Base-by-base conservation (phyloP, 2,113 vertebrate species). In the Potamarius usumacintae region DNA sequence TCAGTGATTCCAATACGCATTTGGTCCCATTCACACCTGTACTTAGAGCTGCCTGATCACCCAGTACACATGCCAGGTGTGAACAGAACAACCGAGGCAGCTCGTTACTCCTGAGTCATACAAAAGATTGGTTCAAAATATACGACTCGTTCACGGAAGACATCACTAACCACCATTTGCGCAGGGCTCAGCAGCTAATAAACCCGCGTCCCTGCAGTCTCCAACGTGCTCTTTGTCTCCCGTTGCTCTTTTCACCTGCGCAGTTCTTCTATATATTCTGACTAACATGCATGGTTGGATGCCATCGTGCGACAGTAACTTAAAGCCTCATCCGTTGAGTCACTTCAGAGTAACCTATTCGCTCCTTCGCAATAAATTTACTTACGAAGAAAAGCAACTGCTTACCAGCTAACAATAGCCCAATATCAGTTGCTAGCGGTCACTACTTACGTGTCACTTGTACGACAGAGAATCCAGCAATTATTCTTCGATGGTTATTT, bases 391-490 rank as follows among this genome's bases (percentile, higher is more conserved):
- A 67, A 67, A 27, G n/a, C n/a, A 4, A 69, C 27, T 67, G 27
- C 11, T 30, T 14, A 69, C 27, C n/a, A 67, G 9, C 11, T 15
- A 69, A 30, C n/a, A 30, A 6, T 74, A 48, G 18, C 17, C 7
- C 6, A 72, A 72, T 34, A 30, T 17, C 27, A 71, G 42, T 42
- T 18, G 7, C 34, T 42, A 42, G 7, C 42, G 7, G 42, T 7
- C 6, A 72, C 17, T 65, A 65, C 8, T 57, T 85, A 88, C 87
- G 85, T 86, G 84, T 83, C 89, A 86, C n/a, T 78, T 55, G 34
- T 79, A 79, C 72, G 12, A 52, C 57, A 25, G 25, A 77, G 72
- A 8, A 85, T 22, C 69, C 2, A 71, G 2, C n/a, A 7, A 48
- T 58, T 91, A 90, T 7, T 7, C 5, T 15, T 15, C 27, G 14